Base-by-base conservation (phyloP, 2,888 invertebrate species). In the Capitulum mitella region DNA sequence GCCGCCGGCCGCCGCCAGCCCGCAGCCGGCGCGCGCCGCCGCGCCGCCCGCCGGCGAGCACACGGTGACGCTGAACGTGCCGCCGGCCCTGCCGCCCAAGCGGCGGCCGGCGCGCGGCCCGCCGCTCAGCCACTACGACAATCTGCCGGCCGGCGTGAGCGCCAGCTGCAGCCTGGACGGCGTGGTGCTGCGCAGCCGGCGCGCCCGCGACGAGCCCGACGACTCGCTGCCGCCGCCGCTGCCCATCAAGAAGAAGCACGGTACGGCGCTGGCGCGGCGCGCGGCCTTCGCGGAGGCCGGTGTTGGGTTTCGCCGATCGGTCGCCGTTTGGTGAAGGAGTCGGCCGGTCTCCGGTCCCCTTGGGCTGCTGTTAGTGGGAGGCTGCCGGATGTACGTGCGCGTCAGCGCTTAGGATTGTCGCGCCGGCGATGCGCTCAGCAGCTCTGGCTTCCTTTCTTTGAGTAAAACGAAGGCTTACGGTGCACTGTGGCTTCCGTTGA, bases 171-270 rank as follows among this genome's bases (percentile, higher is more conserved):
- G 76, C 32, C 43, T 48, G 76, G 76, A 76, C 76, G 46, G 48
- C 19, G 46, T 46, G 76, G 46, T 46, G 76, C 46, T 43, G 76
- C n/a, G 76, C 5, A 10, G 29, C 29, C 46, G 46, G 5, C 76
- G 29, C 2, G 46, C 19, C 32, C 10, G 32, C n/a, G n/a, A 76
- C 43, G 29, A 46, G 12, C 26, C 19, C 16, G 91, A 91, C 83
- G 83, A 84, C 61, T 86, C 87, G 83, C 88, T 90, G 84, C 93
- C 95, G 81, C 97, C 97, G 81, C 97, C 97, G 78, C 87, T 97
- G 82, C 97, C 97, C 70, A 91, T 93, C 76, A 97, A 97, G 88
- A 95, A 95, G 87, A 92, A 93, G 87, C 93, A 97, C 89, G 81
- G 80, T 81, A 37, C 37, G 70, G 6, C 8, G 29, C n/a, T n/a